phyloP scores from a whole-genome alignment of 1,140 invertebrate species.

The Drosophila funebris region DNA sequence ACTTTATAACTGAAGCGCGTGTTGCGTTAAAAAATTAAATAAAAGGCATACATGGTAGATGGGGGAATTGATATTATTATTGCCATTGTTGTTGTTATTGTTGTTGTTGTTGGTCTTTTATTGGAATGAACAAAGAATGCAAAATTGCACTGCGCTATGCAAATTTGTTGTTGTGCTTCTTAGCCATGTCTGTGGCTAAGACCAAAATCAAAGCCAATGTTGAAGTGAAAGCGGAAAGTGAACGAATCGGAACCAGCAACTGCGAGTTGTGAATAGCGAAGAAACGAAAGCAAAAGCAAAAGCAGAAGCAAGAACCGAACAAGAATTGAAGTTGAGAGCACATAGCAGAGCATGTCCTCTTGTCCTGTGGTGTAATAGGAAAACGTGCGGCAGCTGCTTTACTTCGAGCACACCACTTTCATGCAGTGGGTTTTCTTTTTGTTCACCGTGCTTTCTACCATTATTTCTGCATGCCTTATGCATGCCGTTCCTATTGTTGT shows the following conservation, averaged over 20 bases:
- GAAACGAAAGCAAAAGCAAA: constrained; percentile 8
- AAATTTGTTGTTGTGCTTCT: constrained; percentile 48
- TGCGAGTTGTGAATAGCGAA: constrained; percentile 9
- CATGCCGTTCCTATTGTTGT: constrained; percentile 19
- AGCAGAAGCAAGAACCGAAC: constrained; percentile 2
- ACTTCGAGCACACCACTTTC: constrained; percentile 49
- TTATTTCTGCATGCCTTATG: constrained; percentile 53
- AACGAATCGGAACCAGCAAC: too few relatives aligned
- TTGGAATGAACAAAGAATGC: constrained; percentile 47
- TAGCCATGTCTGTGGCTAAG: constrained; percentile 15
- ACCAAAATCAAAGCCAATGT: constrained; percentile 44
- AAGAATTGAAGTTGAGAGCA: constrained; percentile 14
- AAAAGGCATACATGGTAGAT: too few relatives aligned
- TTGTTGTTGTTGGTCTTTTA: constrained; percentile 33
- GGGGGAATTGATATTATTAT: constrained; percentile 60
- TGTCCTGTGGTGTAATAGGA: constrained; percentile 68
- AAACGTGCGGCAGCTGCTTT: constrained; percentile 69
- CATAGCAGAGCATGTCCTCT: constrained; percentile 48
- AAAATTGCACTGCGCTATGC: constrained; percentile 42
- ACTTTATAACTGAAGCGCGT: constrained; percentile 66
- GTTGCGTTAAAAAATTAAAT: constrained; percentile 55
- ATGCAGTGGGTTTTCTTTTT: constrained; percentile 23
- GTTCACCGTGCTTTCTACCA: constrained; percentile 23
- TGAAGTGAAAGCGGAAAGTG: constrained; percentile 37
- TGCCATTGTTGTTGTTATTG: constrained; percentile 12